Evolutionary conservation across 1,140 invertebrate species (phyloP).

Genomic region (Zaprionus lachaisei): DNA sequence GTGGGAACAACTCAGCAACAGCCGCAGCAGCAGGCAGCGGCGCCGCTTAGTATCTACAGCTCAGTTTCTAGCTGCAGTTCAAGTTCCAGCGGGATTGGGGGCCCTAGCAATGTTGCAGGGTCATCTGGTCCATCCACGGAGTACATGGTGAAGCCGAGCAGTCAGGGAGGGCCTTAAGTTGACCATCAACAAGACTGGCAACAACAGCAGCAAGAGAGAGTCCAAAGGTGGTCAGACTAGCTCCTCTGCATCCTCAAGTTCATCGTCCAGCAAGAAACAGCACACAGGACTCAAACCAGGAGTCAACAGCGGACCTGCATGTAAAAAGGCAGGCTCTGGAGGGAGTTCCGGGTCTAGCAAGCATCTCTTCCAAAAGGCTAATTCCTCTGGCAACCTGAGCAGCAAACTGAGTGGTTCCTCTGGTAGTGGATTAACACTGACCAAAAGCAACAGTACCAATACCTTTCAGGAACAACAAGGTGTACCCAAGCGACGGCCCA

Average conservation of each 20-base stretch:
- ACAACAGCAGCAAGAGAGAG: conserved; percentile 42
- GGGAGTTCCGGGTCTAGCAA: conserved; percentile 48
- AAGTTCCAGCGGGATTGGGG: conserved; percentile 31
- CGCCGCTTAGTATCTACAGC: conserved; percentile 51
- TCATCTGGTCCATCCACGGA: conserved; percentile 84
- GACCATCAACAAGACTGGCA: conserved; percentile 92
- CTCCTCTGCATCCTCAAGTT: conserved; percentile 17
- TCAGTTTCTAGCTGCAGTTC: conserved; percentile 12
- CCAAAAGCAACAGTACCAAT: conserved; percentile 78
- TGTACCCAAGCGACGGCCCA: conserved; percentile 60
- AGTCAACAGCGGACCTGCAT: conserved; percentile 85
- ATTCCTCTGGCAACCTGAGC: conserved; percentile 76
- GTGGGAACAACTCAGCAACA: conserved; percentile 12
- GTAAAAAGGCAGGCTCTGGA: conserved; percentile 56
- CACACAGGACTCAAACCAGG: conserved; percentile 94
- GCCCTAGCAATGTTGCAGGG: not conserved
- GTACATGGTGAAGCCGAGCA: conserved; percentile 88
- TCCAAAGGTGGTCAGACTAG: conserved; percentile 20
- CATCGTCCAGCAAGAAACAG: conserved; percentile 83
- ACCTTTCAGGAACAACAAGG: conserved; percentile 57
- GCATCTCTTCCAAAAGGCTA: conserved; percentile 78
- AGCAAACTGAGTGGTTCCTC: conserved; percentile 59
- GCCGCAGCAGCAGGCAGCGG: conserved; percentile 41
- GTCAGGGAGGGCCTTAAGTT: conserved; percentile 93
- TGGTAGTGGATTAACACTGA: conserved; percentile 58